Percentiles rank a stretch among this genome's conserved stretches.
These are phyloP conservation scores for Corythornis cristatus DNA, from an alignment of 2,113 vertebrate genomes.

Conservation along the genomic window DNA sequence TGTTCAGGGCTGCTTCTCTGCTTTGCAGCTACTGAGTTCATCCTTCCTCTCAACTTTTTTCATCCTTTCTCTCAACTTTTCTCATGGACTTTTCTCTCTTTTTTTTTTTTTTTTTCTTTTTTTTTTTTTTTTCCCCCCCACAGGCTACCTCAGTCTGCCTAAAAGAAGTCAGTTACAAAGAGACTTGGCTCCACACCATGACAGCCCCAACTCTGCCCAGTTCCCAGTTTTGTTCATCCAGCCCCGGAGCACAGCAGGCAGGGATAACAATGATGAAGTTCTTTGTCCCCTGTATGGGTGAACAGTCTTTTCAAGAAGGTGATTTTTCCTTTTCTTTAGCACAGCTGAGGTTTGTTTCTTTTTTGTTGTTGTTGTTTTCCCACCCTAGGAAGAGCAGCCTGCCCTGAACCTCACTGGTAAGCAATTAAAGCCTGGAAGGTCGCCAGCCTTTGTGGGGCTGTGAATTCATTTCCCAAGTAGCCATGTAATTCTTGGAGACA, in stretches of 20 bases:
- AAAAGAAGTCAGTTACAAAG: neutral
- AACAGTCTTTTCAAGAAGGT: neutral
- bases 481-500: conserved; percentile 60
- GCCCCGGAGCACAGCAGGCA: neutral
- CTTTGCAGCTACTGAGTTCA: neutral
- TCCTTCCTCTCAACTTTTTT: neutral
- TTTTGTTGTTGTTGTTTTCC: neutral
- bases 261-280: neutral
- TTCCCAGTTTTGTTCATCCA: neutral
- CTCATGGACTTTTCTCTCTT: neutral
- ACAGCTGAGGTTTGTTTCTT: conserved; percentile 17
- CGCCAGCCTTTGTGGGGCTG: conserved; percentile 49
- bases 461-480: conserved; percentile 59
- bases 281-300: neutral
- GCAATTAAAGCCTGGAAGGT: conserved; percentile 63
- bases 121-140: neutral
- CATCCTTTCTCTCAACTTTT: neutral
- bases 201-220: neutral
- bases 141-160: neutral
- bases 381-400: conserved; percentile 21
- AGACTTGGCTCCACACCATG: neutral
- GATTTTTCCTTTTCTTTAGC: conserved; percentile 31
- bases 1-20: neutral
- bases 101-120: neutral
- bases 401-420: conserved; percentile 30